phyloP scores from a whole-genome alignment of 2,888 invertebrate genomes.

The Choristoneura rosaceana region DNA sequence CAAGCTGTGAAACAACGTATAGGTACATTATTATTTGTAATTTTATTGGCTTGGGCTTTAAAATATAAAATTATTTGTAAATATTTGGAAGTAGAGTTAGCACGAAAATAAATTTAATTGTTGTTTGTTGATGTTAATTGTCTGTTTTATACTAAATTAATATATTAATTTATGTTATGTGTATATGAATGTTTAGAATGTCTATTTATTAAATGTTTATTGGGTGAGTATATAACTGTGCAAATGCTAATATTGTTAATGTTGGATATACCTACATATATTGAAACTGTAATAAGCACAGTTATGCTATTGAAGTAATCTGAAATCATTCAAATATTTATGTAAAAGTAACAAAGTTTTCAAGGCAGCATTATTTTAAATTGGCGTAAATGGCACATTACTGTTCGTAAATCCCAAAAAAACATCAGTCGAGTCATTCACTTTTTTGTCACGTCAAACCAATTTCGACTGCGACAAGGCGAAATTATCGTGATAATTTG shows the following conservation, averaged over 20 bases:
- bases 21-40: background rate
- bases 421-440: background rate
- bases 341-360: background rate
- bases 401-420: background rate
- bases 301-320: background rate
- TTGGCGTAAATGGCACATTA: background rate
- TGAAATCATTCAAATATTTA: background rate
- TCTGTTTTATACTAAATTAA: constrained; percentile 30
- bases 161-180: constrained; percentile 31
- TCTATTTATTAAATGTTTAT: constrained; percentile 38
- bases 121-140: constrained; percentile 41
- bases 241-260: constrained; percentile 3
- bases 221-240: constrained; percentile 5
- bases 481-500: background rate
- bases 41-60: constrained; percentile 7
- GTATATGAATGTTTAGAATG: constrained; percentile 39
- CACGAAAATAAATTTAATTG: constrained; percentile 28
- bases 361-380: background rate
- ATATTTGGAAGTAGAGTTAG: constrained; percentile 34
- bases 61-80: constrained; percentile 26
- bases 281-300: background rate
- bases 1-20: background rate
- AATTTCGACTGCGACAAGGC: background rate
- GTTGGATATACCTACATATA: background rate
- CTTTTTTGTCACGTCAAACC: background rate